Conservation (phyloP, 1,140 invertebrate genomes). For the Macrosteles quadrilineatus region DNA sequence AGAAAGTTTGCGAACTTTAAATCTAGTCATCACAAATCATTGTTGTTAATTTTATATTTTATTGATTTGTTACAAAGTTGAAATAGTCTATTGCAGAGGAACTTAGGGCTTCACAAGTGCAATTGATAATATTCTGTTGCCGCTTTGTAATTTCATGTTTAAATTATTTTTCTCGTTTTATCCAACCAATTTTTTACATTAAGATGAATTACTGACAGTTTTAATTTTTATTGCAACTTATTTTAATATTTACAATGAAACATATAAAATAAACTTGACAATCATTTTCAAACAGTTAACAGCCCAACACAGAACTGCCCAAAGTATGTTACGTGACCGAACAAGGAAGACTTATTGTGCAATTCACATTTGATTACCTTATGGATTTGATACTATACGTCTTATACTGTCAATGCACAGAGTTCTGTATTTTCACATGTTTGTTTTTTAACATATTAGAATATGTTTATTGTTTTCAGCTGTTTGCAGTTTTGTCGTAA, state of each 20-base stretch:
- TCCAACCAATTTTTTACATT: no score
- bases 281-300: neutral
- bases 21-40: slow-evolving; percentile 13
- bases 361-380: neutral
- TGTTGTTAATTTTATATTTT: slow-evolving; percentile 6
- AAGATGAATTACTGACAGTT: no score
- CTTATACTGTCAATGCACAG: neutral
- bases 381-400: neutral
- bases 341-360: neutral
- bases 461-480: no score
- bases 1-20: neutral
- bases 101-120: neutral
- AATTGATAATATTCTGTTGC: neutral
- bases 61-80: slow-evolving; percentile 9
- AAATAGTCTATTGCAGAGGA: slow-evolving; percentile 10
- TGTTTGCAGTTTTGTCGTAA: no score
- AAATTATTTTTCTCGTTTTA: no score
- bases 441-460: neutral
- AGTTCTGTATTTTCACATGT: neutral
- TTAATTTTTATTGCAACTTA: no score
- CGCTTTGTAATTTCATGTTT: neutral
- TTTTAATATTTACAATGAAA: no score
- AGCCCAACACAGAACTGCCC: no score
- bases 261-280: no score
- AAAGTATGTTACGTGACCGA: no score